Evolutionary conservation across 2,888 invertebrate genomes (phyloP), one percentile per base, ranked within the genome.

Genomic region (Heliothis peltigera): DNA sequence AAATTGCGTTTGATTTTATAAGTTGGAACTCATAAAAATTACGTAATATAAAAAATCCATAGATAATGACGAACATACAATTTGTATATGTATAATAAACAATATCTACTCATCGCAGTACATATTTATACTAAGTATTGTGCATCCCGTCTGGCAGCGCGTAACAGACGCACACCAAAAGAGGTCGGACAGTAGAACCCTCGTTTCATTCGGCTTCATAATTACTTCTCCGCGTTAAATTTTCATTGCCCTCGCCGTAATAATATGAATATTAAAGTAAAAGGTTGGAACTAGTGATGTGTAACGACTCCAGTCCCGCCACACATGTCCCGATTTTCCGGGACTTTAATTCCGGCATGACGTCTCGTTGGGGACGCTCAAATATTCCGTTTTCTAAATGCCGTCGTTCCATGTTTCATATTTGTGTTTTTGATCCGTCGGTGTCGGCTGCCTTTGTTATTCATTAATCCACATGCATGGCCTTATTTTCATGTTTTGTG

Each of bases 201-300:
- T 70, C 67, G 62, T 72, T 70, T 63, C 69, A 71, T 69, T 73
- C 77, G 70, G 70, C 65, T 77, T 71, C 77, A 80, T 80, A 80
- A 80, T 81, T 80, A 80, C 81, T 70, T 67, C 72, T 66, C 68
- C 52, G 54, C 71, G 75, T 81, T 81, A 81, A 75, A 81, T 79
- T 81, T 81, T 79, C 75, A 80, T 80, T 80, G 81, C 77, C 72
- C 74, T 58, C 80, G 65, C 64, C 66, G 71, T 76, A 81, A 81
- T 81, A 81, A 77, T 81, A 81, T 81, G 81, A 81, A 81, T 81
- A 81, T 79, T 81, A 79, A 79, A 79, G 81, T 72, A 74, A 75
- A 81, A 75, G 81, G 75, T 75, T 66, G 64, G 70, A 75, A 70
- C 79, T 79, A 81, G 81, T 81, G 79, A 74, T 79, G 80, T 67